These are phyloP conservation scores for Cyclophora albipunctata DNA, from an alignment of 2,888 invertebrate genomes.

Conservation along the genomic window DNA sequence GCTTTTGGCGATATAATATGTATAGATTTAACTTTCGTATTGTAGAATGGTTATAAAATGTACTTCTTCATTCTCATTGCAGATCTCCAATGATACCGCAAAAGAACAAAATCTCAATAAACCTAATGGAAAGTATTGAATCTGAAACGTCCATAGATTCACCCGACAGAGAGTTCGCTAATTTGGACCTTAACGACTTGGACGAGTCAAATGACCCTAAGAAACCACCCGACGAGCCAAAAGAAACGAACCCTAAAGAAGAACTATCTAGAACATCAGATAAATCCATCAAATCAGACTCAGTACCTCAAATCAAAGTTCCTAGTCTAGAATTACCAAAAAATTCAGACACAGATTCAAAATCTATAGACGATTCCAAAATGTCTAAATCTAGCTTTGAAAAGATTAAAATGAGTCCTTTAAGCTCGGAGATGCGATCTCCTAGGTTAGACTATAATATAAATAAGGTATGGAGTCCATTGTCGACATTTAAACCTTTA, in stretches of 20 bases:
- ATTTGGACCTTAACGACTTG: conserved; percentile 59
- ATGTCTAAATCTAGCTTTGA: conserved; percentile 33
- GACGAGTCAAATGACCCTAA: conserved; percentile 50
- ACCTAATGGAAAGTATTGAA: conserved; percentile 71
- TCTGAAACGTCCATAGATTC: conserved; percentile 71
- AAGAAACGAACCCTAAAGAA: conserved; percentile 24
- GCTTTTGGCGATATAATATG: no score
- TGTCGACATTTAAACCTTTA: conserved; percentile 53
- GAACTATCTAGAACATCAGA: conserved; percentile 36
- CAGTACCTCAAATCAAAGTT: conserved; percentile 59
- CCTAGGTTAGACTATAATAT: conserved; percentile 42
- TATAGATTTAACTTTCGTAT: no score
- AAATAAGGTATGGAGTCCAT: conserved; percentile 43
- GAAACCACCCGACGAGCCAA: conserved; percentile 37
- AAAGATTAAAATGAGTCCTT: conserved; percentile 51
- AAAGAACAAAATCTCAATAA: conserved; percentile 69
- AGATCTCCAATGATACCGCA: conserved; percentile 70
- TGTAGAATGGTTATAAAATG: background rate
- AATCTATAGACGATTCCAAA: conserved; percentile 32
- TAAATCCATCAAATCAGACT: conserved; percentile 23
- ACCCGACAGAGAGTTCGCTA: conserved; percentile 63
- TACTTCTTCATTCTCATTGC: conserved; percentile 17
- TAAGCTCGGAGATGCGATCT: conserved; percentile 12
- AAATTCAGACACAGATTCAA: conserved; percentile 50
- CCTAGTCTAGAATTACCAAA: conserved; percentile 54